These are phyloP conservation scores for Trichopoda pennipes DNA, from an alignment of 2,888 invertebrate species.

Conservation along the genomic window DNA sequence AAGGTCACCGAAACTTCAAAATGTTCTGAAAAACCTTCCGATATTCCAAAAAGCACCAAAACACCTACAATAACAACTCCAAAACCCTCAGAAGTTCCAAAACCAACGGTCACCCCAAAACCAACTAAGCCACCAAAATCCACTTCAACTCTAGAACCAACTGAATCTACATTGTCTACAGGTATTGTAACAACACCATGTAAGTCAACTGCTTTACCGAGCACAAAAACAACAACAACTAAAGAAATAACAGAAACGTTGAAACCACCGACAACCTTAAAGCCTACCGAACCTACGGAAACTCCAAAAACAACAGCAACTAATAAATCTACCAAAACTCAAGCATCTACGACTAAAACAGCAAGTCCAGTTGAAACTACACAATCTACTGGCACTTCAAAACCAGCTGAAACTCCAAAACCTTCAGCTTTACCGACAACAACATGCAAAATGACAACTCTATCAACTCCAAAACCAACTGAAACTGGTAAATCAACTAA, in stretches of 20 bases:
- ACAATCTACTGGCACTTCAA: no score
- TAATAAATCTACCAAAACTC: background rate
- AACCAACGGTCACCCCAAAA: background rate
- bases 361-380: background rate
- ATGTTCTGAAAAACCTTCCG: background rate
- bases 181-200: background rate
- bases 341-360: background rate
- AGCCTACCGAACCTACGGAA: no score
- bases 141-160: constrained; percentile 2
- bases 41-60: background rate
- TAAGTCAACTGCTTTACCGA: background rate
- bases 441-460: no score
- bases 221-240: no score
- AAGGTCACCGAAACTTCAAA: background rate
- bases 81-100: background rate
- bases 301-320: constrained; percentile 3
- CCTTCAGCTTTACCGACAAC: no score
- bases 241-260: background rate
- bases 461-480: no score
- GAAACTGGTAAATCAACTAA: no score
- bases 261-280: background rate
- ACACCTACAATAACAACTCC: background rate
- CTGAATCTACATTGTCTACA: background rate
- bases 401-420: background rate
- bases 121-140: constrained; percentile 69